Base-by-base conservation (phyloP, 2,113 vertebrate genomes). In the Pithys albifrons region DNA sequence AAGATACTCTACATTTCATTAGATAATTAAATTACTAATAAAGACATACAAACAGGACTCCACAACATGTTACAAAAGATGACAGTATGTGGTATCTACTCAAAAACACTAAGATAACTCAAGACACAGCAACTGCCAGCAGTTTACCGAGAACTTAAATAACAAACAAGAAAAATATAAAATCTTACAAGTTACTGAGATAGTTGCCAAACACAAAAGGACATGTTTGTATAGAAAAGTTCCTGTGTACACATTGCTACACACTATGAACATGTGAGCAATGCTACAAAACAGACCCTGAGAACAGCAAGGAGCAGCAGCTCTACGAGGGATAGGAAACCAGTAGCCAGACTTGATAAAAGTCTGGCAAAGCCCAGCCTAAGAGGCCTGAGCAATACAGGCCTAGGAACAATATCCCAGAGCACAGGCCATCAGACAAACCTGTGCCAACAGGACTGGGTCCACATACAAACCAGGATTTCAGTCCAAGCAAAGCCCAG, bases 391-490 rank as follows among this genome's bases (percentile, higher is more conserved):
- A 57, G 7, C 8, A 65, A 8, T 0, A 0, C 0, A 51, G 1
- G 3, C 5, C 20, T 7, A 80, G 7, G 15, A 62, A n/a, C 9
- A 55, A 29, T 0, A 33, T 1, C 20, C 25, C 77, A 4, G 2
- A 74, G 2, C 1, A 27, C 57, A 75, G 15, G 1, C 23, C 19
- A 59, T 2, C 5, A 70, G 6, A 55, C 3, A 70, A 59, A 41
- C 17, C 12, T 9, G 1, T 0, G 0, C 3, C 17, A 28, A 57
- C 3, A 19, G 6, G 2, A 43, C 2, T 35, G 64, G 5, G 6
- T 5, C n/a, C 8, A 9, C 0, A 6, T 1, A 3, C 19, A 57
- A 81, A 2, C 2, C 6, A 67, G 5, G 2, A 58, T 20, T 0
- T 0, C 55, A 58, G 19, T 9, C 7, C 12, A 19, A n/a, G 55